Base-by-base conservation (phyloP, 1,140 invertebrate genomes). In the Potamilus streckersoni region DNA sequence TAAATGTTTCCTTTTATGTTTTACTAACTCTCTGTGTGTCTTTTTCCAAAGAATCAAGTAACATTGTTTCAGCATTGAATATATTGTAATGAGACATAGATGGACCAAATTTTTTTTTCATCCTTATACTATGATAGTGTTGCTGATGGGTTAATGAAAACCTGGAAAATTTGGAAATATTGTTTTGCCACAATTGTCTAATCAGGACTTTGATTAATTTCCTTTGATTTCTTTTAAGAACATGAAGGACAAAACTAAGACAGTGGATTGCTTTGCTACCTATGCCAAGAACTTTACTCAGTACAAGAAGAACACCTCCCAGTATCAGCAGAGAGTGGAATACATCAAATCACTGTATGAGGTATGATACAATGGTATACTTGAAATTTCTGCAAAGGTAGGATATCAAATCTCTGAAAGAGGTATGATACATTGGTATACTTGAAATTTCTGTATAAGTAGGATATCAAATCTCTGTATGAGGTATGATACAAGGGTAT, bases 341-440 rank as follows among this genome's bases (percentile, higher is more conserved):
- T 89, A 88, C 57, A 86, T 90, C 80, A 89, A 87, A 74, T 88
- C 86, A n/a, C 76, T 90, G 61, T 89, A 84, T 85, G 89, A 90
- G 85, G 89, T 89, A 82, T 74, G 69, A 62, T 38, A 49, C 38
- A 68, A 38, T 38, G 38, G 38, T 6, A 38, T 38, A 38, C 38
- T 2, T 1, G 4, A 38, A 38, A 38, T 86, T 73, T 88, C 86
- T 20, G 73, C 89, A 61, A 89, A 84, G 84, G 89, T 4, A 38
- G 4, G 4, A 38, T 8, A 2, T 4, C 38, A 38, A 38, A 38
- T 38, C 38, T 23, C 23, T 23, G 23, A 38, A 84, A 84, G 89
- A 90, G 85, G 89, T 89, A 82, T 76, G 69, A 62, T 38, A 38
- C 31, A 68, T 82, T 38, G 38, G 38, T 6, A 38, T 38, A 38